Base-by-base conservation (phyloP, 2,888 invertebrate species). In the Acrobasis repandana region DNA sequence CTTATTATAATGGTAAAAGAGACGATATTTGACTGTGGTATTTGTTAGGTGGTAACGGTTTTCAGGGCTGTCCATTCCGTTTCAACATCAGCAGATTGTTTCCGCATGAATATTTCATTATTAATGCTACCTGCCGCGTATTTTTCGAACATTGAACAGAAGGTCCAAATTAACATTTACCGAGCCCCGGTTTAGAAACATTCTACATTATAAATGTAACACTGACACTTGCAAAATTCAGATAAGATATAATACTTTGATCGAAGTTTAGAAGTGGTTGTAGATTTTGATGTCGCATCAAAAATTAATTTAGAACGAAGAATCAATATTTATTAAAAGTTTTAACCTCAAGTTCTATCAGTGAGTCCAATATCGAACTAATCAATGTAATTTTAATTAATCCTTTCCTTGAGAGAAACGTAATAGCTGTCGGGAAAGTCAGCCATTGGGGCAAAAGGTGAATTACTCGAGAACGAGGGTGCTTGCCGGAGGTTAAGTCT, bases 51-150 rank as follows among this genome's bases (percentile, higher is more conserved):
- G 51, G 57, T 50, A 58, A 28, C 28, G 49, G 58, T 28, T 58
- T 60, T 50, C 10, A 51, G 47, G 36, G 58, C 61, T 65, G 69
- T 66, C 69, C 71, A 67, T 68, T 65, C 63, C 66, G 61, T 61
- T 61, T 61, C 66, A 68, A 76, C 74, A 76, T 78, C 70, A 76
- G 71, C 76, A 77, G 77, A 82, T 77, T 79, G 77, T 74, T 75
- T 77, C 70, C 70, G 72, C 76, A 76, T 85, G 80, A 83, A 84
- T 86, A 81, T 85, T 85, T 82, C 75, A 85, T 82, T 74, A 76
- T 76, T 70, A 77, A 79, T 76, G 70, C 67, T 71, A 66, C 69
- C 65, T 70, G 65, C 61, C 64, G 66, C 72, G 69, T 65, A 61
- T 71, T 69, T 69, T 70, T 69, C 72, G 65, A 70, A 14, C 36